Conservation (phyloP, 2,113 vertebrate species). For the Chaenogobius annularis region DNA sequence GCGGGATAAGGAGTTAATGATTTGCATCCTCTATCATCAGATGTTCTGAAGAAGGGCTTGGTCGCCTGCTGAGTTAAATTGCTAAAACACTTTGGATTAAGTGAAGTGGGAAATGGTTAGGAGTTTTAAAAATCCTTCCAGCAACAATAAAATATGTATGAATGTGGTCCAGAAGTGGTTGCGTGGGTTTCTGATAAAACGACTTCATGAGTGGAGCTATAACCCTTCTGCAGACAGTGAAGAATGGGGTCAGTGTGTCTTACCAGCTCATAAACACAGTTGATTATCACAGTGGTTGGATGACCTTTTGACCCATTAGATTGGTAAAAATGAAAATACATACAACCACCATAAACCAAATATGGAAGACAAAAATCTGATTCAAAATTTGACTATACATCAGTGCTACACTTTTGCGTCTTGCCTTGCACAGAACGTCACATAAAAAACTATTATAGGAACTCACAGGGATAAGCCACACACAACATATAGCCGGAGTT, state of each 20-base stretch:
- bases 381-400: constrained; percentile 1
- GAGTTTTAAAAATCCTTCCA: constrained; percentile 42
- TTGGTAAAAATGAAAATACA: constrained; percentile 11
- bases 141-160: constrained; percentile 63
- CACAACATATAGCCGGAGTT: constrained; percentile 34
- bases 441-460: constrained; percentile 16
- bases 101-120: constrained; percentile 26
- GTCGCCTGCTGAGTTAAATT: constrained; percentile 31
- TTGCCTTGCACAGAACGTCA: constrained; percentile 3
- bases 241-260: constrained; percentile 47
- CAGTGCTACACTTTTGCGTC: constrained; percentile 22
- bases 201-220: constrained; percentile 36
- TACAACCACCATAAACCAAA: not conserved
- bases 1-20: constrained; percentile 71
- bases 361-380: constrained; percentile 30
- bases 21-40: constrained; percentile 50
- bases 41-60: constrained; percentile 39
- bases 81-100: constrained; percentile 30
- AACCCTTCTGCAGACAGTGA: constrained; percentile 26
- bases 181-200: constrained; percentile 45
- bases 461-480: constrained; percentile 14
- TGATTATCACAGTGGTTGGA: constrained; percentile 31
- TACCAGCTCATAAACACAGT: constrained; percentile 39
- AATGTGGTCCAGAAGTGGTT: constrained; percentile 34
- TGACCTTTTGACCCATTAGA: constrained; percentile 7